A percentile compares a stretch with the other conserved stretches of the same genome.
Evolutionary conservation across 92 coral and sea anemone genomes (phyloP).

Genomic region (Palythoa grandiflora): DNA sequence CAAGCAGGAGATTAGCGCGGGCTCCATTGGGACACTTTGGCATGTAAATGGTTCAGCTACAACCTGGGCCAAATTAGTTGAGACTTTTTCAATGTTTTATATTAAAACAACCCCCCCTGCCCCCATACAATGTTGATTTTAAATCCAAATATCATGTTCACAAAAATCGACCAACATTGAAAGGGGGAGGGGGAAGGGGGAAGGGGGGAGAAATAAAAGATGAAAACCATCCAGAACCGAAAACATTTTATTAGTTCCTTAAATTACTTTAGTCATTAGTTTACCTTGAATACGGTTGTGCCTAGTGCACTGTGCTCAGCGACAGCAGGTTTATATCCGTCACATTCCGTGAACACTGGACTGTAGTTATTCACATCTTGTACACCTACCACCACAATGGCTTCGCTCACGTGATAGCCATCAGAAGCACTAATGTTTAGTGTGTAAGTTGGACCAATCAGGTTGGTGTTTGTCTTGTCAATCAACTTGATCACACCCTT

Average conservation of each 20-base stretch:
- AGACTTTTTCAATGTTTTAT: neutral
- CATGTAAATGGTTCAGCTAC: neutral
- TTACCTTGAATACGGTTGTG: conserved; percentile 79
- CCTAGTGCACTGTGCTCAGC: conserved; percentile 73
- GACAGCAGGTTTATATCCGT: conserved; percentile 78
- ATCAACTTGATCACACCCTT: conserved; percentile 85
- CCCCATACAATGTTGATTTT: too few species aligned
- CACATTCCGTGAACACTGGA: conserved; percentile 89
- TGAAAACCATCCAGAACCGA: too few species aligned
- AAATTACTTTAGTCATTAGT: neutral
- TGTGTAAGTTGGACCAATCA: conserved; percentile 79
- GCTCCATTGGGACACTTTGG: too few species aligned
- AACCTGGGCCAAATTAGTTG: too few species aligned
- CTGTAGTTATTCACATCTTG: conserved; percentile 92
- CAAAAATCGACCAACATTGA: too few species aligned
- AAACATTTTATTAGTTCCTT: too few species aligned
- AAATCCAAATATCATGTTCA: too few species aligned
- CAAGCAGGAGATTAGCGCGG: too few species aligned
- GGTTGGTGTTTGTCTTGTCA: conserved; percentile 55
- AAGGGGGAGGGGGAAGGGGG: too few species aligned
- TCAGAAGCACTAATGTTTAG: conserved; percentile 94
- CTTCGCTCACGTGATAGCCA: conserved; percentile 79
- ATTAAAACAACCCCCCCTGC: too few species aligned
- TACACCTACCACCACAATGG: conserved; percentile 79
- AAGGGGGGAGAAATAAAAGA: too few species aligned